A percentile compares a stretch with the other conserved stretches of the same genome.
Conservation (phyloP, 2,113 vertebrate genomes). For the Macrotus californicus region DNA sequence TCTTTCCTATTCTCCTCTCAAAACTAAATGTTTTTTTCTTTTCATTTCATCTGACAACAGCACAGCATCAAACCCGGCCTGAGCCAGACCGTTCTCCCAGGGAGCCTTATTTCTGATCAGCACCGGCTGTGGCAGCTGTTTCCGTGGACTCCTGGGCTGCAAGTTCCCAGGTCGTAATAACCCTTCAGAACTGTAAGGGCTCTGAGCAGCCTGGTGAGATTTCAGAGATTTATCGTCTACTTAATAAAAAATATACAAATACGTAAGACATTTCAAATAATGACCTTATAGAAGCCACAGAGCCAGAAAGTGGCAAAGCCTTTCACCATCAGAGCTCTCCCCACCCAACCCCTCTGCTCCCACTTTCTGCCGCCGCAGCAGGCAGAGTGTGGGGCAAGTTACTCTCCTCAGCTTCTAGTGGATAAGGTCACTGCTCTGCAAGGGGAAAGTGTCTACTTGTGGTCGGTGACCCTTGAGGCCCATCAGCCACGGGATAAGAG, state of each 20-base stretch:
- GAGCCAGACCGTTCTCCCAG: neutral
- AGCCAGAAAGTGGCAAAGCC: neutral
- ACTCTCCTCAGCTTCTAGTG: neutral
- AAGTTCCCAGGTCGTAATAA: neutral
- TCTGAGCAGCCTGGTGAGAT: neutral
- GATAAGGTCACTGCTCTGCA: neutral
- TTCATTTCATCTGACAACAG: neutral
- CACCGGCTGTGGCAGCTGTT: accelerated
- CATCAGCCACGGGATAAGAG: neutral
- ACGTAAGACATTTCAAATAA: neutral
- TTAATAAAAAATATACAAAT: neutral
- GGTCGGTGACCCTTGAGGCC: neutral
- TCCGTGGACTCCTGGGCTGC: neutral
- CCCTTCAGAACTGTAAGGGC: neutral
- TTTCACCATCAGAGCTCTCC: neutral
- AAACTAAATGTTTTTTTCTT: neutral
- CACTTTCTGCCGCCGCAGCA: neutral
- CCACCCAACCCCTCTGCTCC: neutral
- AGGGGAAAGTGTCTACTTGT: neutral
- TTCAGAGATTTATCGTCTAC: neutral
- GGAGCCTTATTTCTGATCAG: neutral
- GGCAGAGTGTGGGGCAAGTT: neutral
- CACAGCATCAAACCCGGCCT: neutral
- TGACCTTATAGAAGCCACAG: neutral
- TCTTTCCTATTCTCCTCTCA: neutral